These are phyloP conservation scores for Menidia menidia DNA, from an alignment of 2,797 vertebrate genomes.

Conservation along the genomic window DNA sequence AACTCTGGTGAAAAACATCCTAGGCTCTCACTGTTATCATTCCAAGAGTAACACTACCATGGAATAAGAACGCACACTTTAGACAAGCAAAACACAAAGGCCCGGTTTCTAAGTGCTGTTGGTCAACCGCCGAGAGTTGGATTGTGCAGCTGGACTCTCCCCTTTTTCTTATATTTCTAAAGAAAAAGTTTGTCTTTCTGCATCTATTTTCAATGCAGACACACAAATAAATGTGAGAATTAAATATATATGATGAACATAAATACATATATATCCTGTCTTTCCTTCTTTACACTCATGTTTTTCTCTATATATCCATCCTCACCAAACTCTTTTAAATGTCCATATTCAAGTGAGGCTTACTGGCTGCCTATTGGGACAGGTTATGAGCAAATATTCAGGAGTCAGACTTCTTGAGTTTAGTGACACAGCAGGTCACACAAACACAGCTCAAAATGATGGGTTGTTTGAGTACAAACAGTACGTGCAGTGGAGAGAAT, in stretches of 20 bases:
- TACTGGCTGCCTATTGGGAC: slow-evolving; percentile 43
- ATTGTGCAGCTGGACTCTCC: background rate
- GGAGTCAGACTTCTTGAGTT: slow-evolving; percentile 39
- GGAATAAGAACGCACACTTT: slow-evolving; percentile 63
- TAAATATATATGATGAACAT: too few relatives aligned
- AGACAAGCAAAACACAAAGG: slow-evolving; percentile 68
- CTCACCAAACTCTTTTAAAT: slow-evolving; percentile 23
- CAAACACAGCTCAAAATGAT: slow-evolving; percentile 14
- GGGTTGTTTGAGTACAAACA: background rate
- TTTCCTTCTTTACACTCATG: slow-evolving; percentile 1
- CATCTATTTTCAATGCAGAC: background rate
- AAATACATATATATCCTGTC: too few relatives aligned
- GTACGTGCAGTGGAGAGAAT: background rate
- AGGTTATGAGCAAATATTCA: slow-evolving; percentile 40
- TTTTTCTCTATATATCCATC: slow-evolving; percentile 13
- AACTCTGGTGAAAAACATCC: slow-evolving; percentile 58
- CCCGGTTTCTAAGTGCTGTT: slow-evolving; percentile 55
- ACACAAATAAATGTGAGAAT: too few relatives aligned
- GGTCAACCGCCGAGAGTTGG: slow-evolving; percentile 36
- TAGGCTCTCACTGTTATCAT: slow-evolving; percentile 69
- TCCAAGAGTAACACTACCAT: slow-evolving; percentile 77
- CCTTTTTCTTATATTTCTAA: background rate
- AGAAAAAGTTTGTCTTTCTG: background rate
- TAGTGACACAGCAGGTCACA: slow-evolving; percentile 12
- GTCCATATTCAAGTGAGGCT: slow-evolving; percentile 48